Conservation (phyloP, 2,888 invertebrate species). For the Pseudococcus jackbeardsleyi region DNA sequence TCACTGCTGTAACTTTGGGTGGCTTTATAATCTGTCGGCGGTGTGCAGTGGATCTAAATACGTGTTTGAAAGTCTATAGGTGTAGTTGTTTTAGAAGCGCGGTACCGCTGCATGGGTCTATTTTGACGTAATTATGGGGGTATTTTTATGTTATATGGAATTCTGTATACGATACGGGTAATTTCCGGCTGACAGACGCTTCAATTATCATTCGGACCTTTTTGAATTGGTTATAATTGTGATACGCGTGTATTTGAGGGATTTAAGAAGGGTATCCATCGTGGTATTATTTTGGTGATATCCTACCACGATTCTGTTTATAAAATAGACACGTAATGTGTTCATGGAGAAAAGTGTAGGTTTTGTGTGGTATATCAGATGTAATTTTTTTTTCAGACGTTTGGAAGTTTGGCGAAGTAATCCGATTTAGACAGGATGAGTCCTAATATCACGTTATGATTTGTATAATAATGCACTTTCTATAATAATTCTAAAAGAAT, state of each 20-base stretch:
- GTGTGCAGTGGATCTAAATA: not conserved
- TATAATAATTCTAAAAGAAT: constrained; percentile 54
- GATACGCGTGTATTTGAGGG: not conserved
- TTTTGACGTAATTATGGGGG: constrained; percentile 34
- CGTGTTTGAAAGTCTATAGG: constrained; percentile 52
- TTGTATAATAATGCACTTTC: constrained; percentile 16
- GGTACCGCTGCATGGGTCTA: not conserved
- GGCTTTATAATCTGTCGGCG: not conserved
- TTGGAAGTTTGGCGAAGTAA: not conserved
- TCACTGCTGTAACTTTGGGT: not conserved
- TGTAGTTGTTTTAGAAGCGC: not conserved
- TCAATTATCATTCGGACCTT: not conserved
- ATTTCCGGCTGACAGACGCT: not conserved
- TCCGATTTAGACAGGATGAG: not conserved
- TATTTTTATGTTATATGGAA: not conserved
- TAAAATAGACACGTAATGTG: not conserved
- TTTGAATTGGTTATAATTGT: not conserved
- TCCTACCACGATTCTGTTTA: not conserved
- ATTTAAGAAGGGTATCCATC: not conserved
- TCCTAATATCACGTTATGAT: not conserved
- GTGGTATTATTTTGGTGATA: not conserved
- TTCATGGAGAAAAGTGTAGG: not conserved
- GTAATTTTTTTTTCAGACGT: not conserved
- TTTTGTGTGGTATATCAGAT: not conserved
- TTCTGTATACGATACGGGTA: not conserved